These are phyloP conservation scores for Catamblyrhynchus diadema DNA, from an alignment of 2,797 vertebrate species.

Conservation along the genomic window DNA sequence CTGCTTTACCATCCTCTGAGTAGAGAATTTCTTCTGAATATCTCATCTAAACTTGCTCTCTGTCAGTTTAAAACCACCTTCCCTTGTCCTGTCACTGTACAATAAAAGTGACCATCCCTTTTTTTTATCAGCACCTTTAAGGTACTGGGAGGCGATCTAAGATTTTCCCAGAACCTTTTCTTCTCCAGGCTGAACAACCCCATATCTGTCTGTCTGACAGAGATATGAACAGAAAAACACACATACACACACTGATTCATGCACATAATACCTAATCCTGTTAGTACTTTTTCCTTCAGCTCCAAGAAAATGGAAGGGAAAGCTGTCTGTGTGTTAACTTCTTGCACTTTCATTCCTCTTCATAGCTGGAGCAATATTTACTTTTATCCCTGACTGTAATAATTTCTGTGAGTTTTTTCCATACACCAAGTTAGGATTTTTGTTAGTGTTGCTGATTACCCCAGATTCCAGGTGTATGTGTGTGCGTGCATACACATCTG, in stretches of 20 bases:
- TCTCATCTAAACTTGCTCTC: not conserved
- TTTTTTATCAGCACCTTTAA: not conserved
- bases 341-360: not conserved
- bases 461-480: not conserved
- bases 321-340: not conserved
- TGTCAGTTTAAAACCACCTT: not conserved
- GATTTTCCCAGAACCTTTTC: not conserved
- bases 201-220: not conserved
- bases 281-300: not conserved
- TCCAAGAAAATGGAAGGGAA: not conserved
- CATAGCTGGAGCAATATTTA: not conserved
- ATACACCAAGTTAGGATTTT: no score
- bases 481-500: accelerated
- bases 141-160: not conserved
- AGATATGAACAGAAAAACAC: not conserved
- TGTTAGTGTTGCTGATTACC: not conserved
- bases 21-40: not conserved
- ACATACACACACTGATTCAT: accelerated
- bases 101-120: not conserved
- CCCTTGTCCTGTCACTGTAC: not conserved
- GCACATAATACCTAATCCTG: not conserved
- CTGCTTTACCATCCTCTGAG: not conserved
- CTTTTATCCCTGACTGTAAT: not conserved
- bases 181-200: not conserved
- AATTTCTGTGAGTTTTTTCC: not conserved